Percentiles rank a stretch among this genome's conserved stretches.
Evolutionary conservation across 2,888 invertebrate species (phyloP).

Genomic region (Coelinius sp.): DNA sequence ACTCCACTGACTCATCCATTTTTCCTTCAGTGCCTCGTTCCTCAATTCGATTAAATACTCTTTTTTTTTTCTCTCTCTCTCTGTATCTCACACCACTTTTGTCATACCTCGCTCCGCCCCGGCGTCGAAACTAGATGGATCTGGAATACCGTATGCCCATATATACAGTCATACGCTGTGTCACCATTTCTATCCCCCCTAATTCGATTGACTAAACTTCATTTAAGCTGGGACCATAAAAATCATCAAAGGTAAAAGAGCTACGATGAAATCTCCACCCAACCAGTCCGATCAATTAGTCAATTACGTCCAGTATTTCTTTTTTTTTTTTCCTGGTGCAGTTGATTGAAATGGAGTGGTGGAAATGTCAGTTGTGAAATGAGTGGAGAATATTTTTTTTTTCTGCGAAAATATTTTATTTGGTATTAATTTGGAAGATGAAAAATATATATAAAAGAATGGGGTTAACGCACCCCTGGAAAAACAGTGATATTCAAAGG

Average conservation of each 20-base stretch:
- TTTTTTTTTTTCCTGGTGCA: neutral
- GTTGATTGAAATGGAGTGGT: no score
- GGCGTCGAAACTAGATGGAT: constrained; percentile 29
- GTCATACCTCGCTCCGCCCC: constrained; percentile 9
- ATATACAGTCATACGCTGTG: neutral
- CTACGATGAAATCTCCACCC: neutral
- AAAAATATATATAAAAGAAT: constrained; percentile 2
- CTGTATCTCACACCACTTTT: neutral
- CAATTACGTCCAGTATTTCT: neutral
- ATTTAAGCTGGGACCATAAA: constrained; percentile 2
- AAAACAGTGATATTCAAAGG: neutral
- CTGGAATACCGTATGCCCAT: constrained; percentile 15
- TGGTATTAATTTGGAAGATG: neutral
- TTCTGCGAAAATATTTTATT: neutral
- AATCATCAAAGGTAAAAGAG: constrained; percentile 18
- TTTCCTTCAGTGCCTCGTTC: neutral
- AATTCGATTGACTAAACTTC: constrained; percentile 22
- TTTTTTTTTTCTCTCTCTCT: neutral
- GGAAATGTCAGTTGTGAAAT: no score
- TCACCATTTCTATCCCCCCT: constrained; percentile 7
- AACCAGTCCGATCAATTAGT: neutral
- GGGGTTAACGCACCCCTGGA: neutral
- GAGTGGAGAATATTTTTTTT: no score
- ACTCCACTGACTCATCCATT: neutral
- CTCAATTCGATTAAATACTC: constrained; percentile 21